These are phyloP conservation scores for Eupithecia insigniata DNA, from an alignment of 2,888 invertebrate genomes.

Conservation along the genomic window DNA sequence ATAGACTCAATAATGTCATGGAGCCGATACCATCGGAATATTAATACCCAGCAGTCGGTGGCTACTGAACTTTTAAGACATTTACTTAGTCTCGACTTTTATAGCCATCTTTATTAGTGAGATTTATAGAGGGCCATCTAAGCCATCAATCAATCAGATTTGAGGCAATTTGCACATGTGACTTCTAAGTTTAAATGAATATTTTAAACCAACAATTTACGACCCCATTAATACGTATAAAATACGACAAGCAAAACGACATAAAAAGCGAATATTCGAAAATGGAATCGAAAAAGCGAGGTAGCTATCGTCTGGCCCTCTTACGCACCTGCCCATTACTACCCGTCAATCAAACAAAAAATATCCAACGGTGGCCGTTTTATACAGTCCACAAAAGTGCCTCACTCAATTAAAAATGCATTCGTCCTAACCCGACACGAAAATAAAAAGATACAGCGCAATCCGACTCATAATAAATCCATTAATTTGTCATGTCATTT, in stretches of 20 bases:
- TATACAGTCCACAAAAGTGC: conserved; percentile 83
- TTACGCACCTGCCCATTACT: conserved; percentile 83
- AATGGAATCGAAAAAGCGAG: conserved; percentile 74
- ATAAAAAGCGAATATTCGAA: conserved; percentile 71
- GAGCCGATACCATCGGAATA: conserved; percentile 39
- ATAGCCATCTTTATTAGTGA: conserved; percentile 20
- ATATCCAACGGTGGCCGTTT: conserved; percentile 80
- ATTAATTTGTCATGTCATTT: conserved; percentile 85
- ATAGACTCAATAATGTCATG: conserved; percentile 32
- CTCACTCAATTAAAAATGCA: conserved; percentile 84
- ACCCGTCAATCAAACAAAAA: conserved; percentile 84
- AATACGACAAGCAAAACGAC: conserved; percentile 64
- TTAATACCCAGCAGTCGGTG: conserved; percentile 25
- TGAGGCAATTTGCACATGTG: conserved; percentile 29
- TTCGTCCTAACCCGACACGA: conserved; percentile 79
- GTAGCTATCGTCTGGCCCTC: conserved; percentile 75
- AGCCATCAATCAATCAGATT: conserved; percentile 28
- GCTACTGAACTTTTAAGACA: conserved; percentile 17
- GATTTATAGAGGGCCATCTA: conserved; percentile 12
- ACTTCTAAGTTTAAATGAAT: conserved; percentile 30
- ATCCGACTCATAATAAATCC: conserved; percentile 82
- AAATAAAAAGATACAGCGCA: conserved; percentile 74
- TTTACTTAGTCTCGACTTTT: conserved; percentile 5
- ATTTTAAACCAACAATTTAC: conserved; percentile 54
- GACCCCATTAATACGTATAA: conserved; percentile 64